Percentiles rank a stretch among this genome's conserved stretches.
These are phyloP conservation scores for Isichthys henryi DNA, from an alignment of 2,113 vertebrate species.

Conservation along the genomic window DNA sequence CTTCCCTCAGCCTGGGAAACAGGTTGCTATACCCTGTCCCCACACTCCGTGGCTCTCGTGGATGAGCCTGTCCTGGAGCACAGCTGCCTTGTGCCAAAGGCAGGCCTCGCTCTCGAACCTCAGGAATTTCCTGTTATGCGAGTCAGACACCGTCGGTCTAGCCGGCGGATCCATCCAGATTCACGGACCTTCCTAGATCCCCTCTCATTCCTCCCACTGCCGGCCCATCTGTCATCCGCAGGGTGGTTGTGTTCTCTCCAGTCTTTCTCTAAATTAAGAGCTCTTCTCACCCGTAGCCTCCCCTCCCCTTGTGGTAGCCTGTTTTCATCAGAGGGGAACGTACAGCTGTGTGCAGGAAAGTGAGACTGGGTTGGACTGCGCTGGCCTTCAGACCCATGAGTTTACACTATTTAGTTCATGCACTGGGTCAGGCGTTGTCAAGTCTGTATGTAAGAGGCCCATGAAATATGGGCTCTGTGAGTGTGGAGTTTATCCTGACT, in stretches of 20 bases:
- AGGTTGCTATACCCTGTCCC: neutral
- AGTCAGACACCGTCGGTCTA: neutral
- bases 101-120: neutral
- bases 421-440: neutral
- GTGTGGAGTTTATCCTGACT: neutral
- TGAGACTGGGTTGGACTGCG: slow-evolving; percentile 29
- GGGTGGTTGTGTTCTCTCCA: neutral
- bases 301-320: slow-evolving; percentile 37
- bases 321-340: slow-evolving; percentile 32
- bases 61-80: neutral
- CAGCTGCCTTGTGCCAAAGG: neutral
- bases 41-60: neutral
- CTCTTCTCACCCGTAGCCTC: neutral
- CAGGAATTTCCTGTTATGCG: neutral
- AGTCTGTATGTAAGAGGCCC: neutral
- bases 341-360: slow-evolving; percentile 46
- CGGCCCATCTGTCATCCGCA: slow-evolving; percentile 6
- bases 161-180: neutral
- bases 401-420: neutral
- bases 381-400: slow-evolving; percentile 2
- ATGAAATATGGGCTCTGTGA: neutral
- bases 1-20: neutral
- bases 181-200: neutral
- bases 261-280: neutral
- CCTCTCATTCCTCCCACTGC: neutral